Evolutionary conservation across 2,888 invertebrate genomes (phyloP).

Genomic region (Drosophila borealis): DNA sequence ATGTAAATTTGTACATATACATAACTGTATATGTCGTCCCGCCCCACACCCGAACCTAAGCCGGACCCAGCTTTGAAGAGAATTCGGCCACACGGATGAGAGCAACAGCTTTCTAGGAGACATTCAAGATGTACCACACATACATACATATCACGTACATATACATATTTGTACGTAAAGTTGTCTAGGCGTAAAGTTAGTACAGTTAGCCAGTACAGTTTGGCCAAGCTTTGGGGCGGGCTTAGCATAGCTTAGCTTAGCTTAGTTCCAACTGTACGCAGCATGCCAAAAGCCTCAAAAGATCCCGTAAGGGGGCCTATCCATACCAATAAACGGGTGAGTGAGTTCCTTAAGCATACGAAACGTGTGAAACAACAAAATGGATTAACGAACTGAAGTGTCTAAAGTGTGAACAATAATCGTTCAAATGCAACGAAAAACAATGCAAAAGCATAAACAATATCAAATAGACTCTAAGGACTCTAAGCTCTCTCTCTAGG

Average conservation of each 20-base stretch:
- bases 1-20: slow-evolving; percentile 11
- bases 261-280: slow-evolving; percentile 62
- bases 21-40: slow-evolving; percentile 10
- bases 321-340: slow-evolving; percentile 55
- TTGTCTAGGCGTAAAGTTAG: slow-evolving; percentile 34
- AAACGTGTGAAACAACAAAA: slow-evolving; percentile 33
- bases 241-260: slow-evolving; percentile 42
- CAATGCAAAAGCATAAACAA: slow-evolving; percentile 1
- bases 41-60: slow-evolving; percentile 28
- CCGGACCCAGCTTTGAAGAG: slow-evolving; percentile 45
- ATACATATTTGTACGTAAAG: slow-evolving; percentile 13
- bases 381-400: slow-evolving; percentile 47
- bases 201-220: slow-evolving; percentile 50
- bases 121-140: slow-evolving; percentile 38
- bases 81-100: slow-evolving; percentile 50
- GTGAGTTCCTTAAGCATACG: slow-evolving; percentile 64
- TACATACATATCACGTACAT: slow-evolving; percentile 1
- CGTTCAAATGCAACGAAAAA: slow-evolving; percentile 5
- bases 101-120: slow-evolving; percentile 40
- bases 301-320: slow-evolving; percentile 38
- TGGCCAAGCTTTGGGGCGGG: slow-evolving; percentile 43
- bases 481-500: slow-evolving; percentile 48
- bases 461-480: slow-evolving; percentile 36
- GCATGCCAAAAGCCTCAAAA: slow-evolving; percentile 43
- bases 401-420: slow-evolving; percentile 37